These are phyloP conservation scores for Leptinotarsa rubiginosa DNA, from an alignment of 2,888 invertebrate genomes.

Conservation along the genomic window DNA sequence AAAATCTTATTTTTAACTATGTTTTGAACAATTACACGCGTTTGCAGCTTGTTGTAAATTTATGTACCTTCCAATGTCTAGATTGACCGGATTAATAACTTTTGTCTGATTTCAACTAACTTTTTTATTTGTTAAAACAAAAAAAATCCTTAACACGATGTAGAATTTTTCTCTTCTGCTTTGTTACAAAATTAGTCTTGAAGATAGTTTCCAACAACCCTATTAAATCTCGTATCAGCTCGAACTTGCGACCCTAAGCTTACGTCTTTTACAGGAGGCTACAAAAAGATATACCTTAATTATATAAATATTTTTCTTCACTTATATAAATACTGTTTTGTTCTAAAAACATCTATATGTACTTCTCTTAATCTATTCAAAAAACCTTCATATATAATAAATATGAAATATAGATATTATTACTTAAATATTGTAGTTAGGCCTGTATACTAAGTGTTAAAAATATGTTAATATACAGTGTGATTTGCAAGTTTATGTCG, in stretches of 20 bases:
- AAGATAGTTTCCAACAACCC: conserved; percentile 37
- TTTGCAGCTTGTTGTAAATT: too few species aligned
- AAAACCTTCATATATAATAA: conserved; percentile 64
- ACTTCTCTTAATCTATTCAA: conserved; percentile 63
- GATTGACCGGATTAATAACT: too few species aligned
- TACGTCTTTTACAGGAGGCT: conserved; percentile 66
- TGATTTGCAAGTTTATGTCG: conserved; percentile 62
- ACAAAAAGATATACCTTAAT: conserved; percentile 66
- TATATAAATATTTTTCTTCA: conserved; percentile 64
- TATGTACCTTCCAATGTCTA: too few species aligned
- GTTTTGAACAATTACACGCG: too few species aligned
- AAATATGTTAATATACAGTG: conserved; percentile 68
- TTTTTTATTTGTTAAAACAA: too few species aligned
- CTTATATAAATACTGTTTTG: conserved; percentile 66
- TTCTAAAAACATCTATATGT: conserved; percentile 66
- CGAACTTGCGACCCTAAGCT: conserved; percentile 66
- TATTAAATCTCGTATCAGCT: conserved; percentile 58
- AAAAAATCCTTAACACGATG: background rate
- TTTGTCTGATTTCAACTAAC: too few species aligned
- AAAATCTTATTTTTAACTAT: too few species aligned
- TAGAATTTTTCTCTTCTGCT: background rate
- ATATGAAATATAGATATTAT: conserved; percentile 67
- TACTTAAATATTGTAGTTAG: conserved; percentile 67
- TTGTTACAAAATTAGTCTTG: background rate
- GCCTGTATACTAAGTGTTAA: conserved; percentile 68